Conservation (phyloP, 2,888 invertebrate genomes). For the Drosophila fulvimacula region DNA sequence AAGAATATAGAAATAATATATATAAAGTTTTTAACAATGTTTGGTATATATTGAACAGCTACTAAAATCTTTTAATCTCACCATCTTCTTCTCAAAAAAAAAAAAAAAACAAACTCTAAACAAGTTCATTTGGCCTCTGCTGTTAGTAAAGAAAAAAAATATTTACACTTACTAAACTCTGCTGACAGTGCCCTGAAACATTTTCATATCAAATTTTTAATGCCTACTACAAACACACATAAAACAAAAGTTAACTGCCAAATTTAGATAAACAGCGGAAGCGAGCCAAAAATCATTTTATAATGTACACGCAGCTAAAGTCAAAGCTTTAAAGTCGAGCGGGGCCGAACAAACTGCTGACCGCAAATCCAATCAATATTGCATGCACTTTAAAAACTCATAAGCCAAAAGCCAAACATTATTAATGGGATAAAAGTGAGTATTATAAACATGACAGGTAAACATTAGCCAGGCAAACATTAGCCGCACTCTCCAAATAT, state of each 20-base stretch:
- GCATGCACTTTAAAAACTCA: conserved; percentile 45
- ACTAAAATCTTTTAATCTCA: background rate
- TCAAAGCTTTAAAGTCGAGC: conserved; percentile 2
- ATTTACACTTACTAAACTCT: background rate
- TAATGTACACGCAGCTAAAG: conserved; percentile 4
- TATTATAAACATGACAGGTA: conserved; percentile 49
- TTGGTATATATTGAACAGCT: too few relatives aligned
- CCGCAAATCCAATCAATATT: conserved; percentile 57
- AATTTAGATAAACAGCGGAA: background rate
- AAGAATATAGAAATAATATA: too few relatives aligned
- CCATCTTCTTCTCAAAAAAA: background rate
- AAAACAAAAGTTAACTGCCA: background rate
- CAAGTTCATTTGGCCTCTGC: background rate
- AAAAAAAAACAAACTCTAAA: background rate
- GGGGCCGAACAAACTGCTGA: conserved; percentile 7
- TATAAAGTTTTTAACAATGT: too few relatives aligned
- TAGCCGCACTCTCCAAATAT: conserved; percentile 25
- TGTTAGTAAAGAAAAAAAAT: background rate
- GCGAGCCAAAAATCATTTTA: conserved; percentile 5
- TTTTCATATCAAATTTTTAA: background rate
- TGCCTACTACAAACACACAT: background rate
- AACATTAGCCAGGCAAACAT: conserved; percentile 34
- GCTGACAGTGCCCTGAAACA: too few relatives aligned
- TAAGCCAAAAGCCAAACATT: conserved; percentile 51
- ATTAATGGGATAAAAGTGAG: conserved; percentile 55